Evolutionary conservation across 1,140 invertebrate species (phyloP), one percentile per base, ranked within the genome.

Genomic region (Harpegnathos saltator): DNA sequence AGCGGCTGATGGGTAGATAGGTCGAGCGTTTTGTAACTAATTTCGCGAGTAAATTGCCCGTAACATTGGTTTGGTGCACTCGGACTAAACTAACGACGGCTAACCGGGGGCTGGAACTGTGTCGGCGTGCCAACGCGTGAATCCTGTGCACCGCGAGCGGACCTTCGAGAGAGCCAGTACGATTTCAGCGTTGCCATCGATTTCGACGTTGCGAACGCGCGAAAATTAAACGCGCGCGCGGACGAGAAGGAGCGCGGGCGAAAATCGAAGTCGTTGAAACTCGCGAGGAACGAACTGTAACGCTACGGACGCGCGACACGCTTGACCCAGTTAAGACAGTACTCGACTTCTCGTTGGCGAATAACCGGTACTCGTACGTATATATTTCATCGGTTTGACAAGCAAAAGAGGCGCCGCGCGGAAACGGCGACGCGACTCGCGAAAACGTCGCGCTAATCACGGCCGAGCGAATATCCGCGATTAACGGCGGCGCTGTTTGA

Each of bases 41-140:
- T 94, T 94, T 94, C 89, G 90, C 88, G 93, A 93, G 93, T 94
- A 94, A 94, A 94, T 94, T 94, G 93, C 91, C 93, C 93, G 94
- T 92, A 94, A 94, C 94, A 94, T 94, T 94, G 90, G 91, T 91
- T 93, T 90, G 92, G 90, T 92, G 90, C 87, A 90, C 84, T 90
- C 62, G 83, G 75, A 83, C 80, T 88, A 86, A 90, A 89, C 75
- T 87, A 87, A 78, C 90, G 88, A 77, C 59, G 77, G 38, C 63
- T 75, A 84, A 87, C 75, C 73, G 81, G 82, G 73, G 86, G 81
- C 29, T 61, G 61, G 69, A 75, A 69, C 61, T 80, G 59, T 75
- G 65, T 74, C 84, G 69, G 66, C 68, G 75, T 73, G 73, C 72
- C 77, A 84, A 85, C 86, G 58, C 61, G 29, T 33, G 58, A 61